These are phyloP conservation scores for Leptinotarsa peninsularis DNA, from an alignment of 2,888 invertebrate species.

Conservation along the genomic window DNA sequence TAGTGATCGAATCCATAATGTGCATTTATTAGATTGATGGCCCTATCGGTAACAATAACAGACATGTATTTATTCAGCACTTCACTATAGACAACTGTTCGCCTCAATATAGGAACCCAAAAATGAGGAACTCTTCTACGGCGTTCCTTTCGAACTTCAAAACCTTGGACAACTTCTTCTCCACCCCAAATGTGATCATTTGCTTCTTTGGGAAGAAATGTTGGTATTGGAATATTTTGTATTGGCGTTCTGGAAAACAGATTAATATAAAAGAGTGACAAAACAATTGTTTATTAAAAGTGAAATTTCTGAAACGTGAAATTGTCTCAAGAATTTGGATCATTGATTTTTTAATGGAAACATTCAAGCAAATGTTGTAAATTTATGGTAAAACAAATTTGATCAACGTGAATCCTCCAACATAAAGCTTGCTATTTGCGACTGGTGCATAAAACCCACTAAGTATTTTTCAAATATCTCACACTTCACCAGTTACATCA, in stretches of 20 bases:
- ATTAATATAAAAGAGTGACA: background rate
- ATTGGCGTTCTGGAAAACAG: conserved; percentile 70
- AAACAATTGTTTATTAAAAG: too few species aligned
- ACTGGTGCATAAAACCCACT: too few species aligned
- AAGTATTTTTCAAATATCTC: conserved; percentile 53
- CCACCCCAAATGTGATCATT: conserved; percentile 96
- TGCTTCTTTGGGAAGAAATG: conserved; percentile 83
- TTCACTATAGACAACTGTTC: conserved; percentile 89
- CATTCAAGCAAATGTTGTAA: too few species aligned
- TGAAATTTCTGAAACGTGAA: too few species aligned
- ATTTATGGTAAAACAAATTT: too few species aligned
- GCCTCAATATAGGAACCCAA: conserved; percentile 87
- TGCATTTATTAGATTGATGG: conserved; percentile 87
- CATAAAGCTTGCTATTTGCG: too few species aligned
- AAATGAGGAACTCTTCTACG: conserved; percentile 81
- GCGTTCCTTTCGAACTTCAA: conserved; percentile 73
- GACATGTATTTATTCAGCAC: conserved; percentile 87
- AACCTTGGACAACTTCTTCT: conserved; percentile 92
- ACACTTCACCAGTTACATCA: conserved; percentile 80
- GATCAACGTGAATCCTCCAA: too few species aligned
- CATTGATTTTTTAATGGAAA: too few species aligned
- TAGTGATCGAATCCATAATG: conserved; percentile 96
- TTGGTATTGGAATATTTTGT: conserved; percentile 81
- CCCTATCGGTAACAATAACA: conserved; percentile 85
- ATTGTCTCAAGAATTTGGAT: too few species aligned